Evolutionary conservation across 2,888 invertebrate species (phyloP).

Genomic region (Epinotia bilunana): DNA sequence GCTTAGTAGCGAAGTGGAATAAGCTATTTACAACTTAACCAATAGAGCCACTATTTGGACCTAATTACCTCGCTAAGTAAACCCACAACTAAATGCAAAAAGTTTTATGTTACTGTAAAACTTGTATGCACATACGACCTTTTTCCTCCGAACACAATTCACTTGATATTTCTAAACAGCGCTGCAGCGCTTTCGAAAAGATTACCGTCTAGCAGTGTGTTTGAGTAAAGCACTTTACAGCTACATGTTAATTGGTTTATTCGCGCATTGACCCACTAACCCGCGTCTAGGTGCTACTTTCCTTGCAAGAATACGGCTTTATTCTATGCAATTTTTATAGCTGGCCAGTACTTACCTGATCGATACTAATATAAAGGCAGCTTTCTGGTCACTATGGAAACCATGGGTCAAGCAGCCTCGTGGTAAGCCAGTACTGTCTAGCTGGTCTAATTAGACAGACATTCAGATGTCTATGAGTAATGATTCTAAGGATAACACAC

Average conservation of each 20-base stretch:
- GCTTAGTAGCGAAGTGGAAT: neutral
- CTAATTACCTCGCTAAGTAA: conserved; percentile 18
- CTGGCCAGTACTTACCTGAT: neutral
- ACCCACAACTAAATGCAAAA: neutral
- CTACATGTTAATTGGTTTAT: conserved; percentile 38
- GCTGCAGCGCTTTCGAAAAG: conserved; percentile 26
- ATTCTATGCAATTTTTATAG: conserved; percentile 6
- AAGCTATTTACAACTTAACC: conserved; percentile 7
- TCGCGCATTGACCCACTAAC: conserved; percentile 38
- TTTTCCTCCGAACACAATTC: neutral
- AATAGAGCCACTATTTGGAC: conserved; percentile 31
- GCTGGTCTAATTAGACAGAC: no score
- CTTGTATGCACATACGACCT: neutral
- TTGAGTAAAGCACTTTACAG: conserved; percentile 27
- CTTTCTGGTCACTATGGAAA: neutral
- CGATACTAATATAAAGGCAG: neutral
- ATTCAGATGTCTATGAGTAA: no score
- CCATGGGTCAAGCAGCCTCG: no score
- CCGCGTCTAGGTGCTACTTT: conserved; percentile 30
- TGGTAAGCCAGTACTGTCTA: no score
- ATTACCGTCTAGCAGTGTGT: conserved; percentile 14
- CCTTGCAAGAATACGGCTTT: conserved; percentile 25
- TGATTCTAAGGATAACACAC: no score
- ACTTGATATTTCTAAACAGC: neutral
- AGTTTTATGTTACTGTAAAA: neutral